A percentile compares a stretch with the other conserved stretches of the same genome.
These are phyloP conservation scores for Embidobia sp. DNA, from an alignment of 2,888 invertebrate species.

Conservation along the genomic window DNA sequence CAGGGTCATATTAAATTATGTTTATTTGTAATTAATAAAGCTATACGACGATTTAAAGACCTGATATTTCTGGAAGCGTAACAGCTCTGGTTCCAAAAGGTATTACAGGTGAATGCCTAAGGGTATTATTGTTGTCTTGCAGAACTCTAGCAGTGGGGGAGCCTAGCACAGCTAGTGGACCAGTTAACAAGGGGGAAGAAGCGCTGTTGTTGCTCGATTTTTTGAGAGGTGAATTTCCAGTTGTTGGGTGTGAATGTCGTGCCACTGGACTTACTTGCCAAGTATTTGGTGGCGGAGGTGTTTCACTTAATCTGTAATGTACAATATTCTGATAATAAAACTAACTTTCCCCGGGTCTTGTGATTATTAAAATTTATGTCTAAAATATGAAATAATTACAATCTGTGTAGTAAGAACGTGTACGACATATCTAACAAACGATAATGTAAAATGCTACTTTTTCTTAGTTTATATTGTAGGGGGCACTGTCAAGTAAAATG, in stretches of 20 bases:
- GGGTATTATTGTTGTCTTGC: constrained; percentile 85
- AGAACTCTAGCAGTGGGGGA: constrained; percentile 86
- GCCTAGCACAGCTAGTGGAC: constrained; percentile 85
- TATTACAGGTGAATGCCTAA: constrained; percentile 83
- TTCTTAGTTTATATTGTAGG: too few relatives aligned
- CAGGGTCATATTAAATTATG: too few relatives aligned
- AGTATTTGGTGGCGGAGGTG: constrained; percentile 89
- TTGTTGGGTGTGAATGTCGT: constrained; percentile 81
- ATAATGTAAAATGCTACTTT: too few relatives aligned
- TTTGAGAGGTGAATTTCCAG: constrained; percentile 86
- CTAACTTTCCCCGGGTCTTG: too few relatives aligned
- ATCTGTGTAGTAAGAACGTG: too few relatives aligned
- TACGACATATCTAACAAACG: too few relatives aligned
- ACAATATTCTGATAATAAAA: too few relatives aligned
- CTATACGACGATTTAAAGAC: too few relatives aligned
- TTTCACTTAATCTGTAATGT: constrained; percentile 83
- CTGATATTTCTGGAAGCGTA: constrained; percentile 86
- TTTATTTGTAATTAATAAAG: too few relatives aligned
- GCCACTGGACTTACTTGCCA: constrained; percentile 92
- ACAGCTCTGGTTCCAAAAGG: constrained; percentile 87
- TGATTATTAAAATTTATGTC: too few relatives aligned
- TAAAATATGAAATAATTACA: too few relatives aligned
- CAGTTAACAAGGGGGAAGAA: constrained; percentile 84
- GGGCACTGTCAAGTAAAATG: too few relatives aligned
- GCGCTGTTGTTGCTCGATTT: constrained; percentile 82